Evolutionary conservation across 2,797 vertebrate species (phyloP), one percentile per base, ranked within the genome.

Genomic region (Helicolenus hilgendorfi): DNA sequence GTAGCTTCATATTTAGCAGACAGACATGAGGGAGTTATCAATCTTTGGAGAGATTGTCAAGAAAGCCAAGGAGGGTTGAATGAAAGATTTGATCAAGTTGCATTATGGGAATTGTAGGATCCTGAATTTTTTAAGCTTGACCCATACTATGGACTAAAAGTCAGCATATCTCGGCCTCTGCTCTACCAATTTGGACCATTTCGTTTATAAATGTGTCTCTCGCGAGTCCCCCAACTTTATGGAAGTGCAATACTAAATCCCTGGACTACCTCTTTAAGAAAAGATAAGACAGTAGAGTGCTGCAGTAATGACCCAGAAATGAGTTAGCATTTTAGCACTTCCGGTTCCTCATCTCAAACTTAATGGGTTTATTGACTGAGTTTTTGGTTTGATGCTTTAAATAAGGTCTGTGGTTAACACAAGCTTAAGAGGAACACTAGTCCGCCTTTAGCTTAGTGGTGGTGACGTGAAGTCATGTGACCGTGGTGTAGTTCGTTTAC

Each of bases 401-500:
- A 45, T 45, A 45, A 45, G 41, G 0, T 45, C 41, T 3, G 41
- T 45, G 41, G 41, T 45, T 45, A 45, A 45, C 41, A 45, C 15
- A 45, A 45, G 15, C 41, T 45, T 45, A 45, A 45, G 15, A 45
- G 0, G 15, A 45, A 49, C 15, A 49, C 41, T 49, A 5, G 15
- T 49, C 41, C 15, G 41, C 15, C 15, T 49, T 49, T 3, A 49
- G 41, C 8, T 49, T 49, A 49, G 45, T 49, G 45, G 45, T 49
- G 45, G 45, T 49, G 15, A 49, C 18, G 45, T 49, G 45, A 49
- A 0, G 45, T 49, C 45, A 49, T 7, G 3, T 49, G 45, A 20
- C 45, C 0, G 0, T 0, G 45, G 0, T 49, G 45, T 49, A 49
- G 45, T 49, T 49, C 7, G 1, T 20, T 49, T 20, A 20, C 7